Evolutionary conservation across 1,140 invertebrate genomes (phyloP).

Genomic region (Trichonephila clavata): DNA sequence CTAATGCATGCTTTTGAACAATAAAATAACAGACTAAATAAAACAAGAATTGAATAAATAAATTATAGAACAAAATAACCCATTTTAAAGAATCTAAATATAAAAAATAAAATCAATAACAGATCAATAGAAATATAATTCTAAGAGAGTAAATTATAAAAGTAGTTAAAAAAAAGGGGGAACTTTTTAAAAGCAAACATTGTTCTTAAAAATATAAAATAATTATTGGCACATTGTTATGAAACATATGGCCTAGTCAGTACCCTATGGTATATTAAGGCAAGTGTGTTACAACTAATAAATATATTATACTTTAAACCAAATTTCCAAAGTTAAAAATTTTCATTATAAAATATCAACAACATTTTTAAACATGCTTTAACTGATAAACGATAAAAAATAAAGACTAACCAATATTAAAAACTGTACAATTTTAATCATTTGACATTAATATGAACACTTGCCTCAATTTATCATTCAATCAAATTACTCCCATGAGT

Average conservation of each 20-base stretch:
- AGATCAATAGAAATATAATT: neutral
- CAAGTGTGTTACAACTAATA: constrained; percentile 15
- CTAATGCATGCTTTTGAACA: neutral
- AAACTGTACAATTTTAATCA: constrained; percentile 12
- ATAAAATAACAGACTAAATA: neutral
- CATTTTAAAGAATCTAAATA: too few species aligned
- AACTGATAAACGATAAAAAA: neutral
- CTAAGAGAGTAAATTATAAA: neutral
- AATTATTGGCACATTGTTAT: constrained; percentile 40
- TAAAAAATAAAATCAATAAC: neutral
- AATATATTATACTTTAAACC: neutral
- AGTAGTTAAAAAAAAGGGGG: too few species aligned
- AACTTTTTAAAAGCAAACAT: neutral
- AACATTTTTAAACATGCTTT: neutral
- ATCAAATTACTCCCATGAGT: neutral
- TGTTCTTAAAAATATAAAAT: constrained; percentile 31
- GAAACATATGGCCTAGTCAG: constrained; percentile 6
- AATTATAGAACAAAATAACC: neutral
- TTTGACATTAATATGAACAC: neutral
- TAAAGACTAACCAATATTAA: neutral
- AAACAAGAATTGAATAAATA: neutral
- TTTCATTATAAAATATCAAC: neutral
- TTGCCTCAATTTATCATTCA: constrained; percentile 44
- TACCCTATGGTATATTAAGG: constrained; percentile 23
- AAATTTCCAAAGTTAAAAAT: neutral